Conservation (phyloP, 92 coral and sea anemone species). For the Desmophyllum pertusum region DNA sequence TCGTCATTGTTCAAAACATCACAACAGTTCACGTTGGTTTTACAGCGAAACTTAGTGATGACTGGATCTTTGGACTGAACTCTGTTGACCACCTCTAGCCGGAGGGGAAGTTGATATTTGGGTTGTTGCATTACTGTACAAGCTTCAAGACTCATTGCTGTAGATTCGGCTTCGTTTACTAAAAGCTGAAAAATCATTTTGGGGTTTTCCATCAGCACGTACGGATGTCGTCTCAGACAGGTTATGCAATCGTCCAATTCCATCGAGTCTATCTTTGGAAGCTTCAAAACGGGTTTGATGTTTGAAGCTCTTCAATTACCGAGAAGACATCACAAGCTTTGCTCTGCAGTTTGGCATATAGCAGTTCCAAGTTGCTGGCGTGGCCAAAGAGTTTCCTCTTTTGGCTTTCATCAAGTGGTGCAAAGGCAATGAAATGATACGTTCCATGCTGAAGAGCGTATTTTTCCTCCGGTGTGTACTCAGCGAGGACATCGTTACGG, state of each 20-base stretch:
- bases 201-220: slow-evolving; percentile 38
- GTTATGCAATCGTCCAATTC: slow-evolving; percentile 54
- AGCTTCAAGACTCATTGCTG: slow-evolving; percentile 43
- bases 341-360: slow-evolving; percentile 53
- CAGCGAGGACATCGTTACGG: slow-evolving; percentile 7
- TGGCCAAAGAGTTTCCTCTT: slow-evolving; percentile 24
- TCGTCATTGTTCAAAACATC: slow-evolving; percentile 48
- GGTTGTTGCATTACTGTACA: slow-evolving; percentile 26
- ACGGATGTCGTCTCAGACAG: slow-evolving; percentile 50
- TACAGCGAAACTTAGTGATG: slow-evolving; percentile 45
- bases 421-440: slow-evolving; percentile 47
- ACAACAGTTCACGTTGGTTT: slow-evolving; percentile 51
- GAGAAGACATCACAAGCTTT: slow-evolving; percentile 53
- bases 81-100: slow-evolving; percentile 49
- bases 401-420: slow-evolving; percentile 11
- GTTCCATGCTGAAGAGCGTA: slow-evolving; percentile 69
- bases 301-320: slow-evolving; percentile 55
- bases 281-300: slow-evolving; percentile 26
- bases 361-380: slow-evolving; percentile 47
- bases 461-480: slow-evolving; percentile 32
- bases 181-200: slow-evolving; percentile 49
- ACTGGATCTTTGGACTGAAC: slow-evolving; percentile 48
- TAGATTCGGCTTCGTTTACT: slow-evolving; percentile 55
- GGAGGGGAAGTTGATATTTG: slow-evolving; percentile 40
- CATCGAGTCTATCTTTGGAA: slow-evolving; percentile 20